Percentiles rank a stretch among this genome's conserved stretches.
These are phyloP conservation scores for Andrena trimmerana DNA, from an alignment of 2,888 invertebrate genomes.

Conservation along the genomic window DNA sequence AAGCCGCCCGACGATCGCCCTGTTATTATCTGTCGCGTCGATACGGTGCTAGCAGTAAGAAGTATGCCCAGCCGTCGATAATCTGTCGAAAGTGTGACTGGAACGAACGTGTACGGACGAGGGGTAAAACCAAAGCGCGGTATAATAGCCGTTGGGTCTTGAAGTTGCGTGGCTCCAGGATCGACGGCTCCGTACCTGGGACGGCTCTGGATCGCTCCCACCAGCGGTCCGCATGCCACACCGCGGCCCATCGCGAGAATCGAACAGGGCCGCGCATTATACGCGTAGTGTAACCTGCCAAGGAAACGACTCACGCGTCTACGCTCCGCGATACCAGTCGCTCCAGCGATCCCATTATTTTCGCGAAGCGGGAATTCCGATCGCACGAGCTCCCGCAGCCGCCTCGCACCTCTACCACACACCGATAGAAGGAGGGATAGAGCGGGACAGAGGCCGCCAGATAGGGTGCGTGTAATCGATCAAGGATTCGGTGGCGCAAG, in stretches of 20 bases:
- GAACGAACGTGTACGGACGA: not conserved
- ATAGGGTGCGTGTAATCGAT: slow-evolving; percentile 10
- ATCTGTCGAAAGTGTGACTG: not conserved
- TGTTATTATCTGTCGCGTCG: slow-evolving; percentile 7
- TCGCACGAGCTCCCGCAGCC: not conserved
- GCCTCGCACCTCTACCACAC: not conserved
- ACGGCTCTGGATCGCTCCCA: slow-evolving; percentile 74
- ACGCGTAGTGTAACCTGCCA: slow-evolving; percentile 76
- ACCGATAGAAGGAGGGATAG: not conserved
- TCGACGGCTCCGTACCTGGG: slow-evolving; percentile 74
- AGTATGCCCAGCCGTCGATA: not conserved
- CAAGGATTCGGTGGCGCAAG: slow-evolving; percentile 8
- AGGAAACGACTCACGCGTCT: slow-evolving; percentile 65
- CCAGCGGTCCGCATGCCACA: slow-evolving; percentile 72
- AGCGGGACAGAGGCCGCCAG: not conserved
- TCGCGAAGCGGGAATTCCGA: not conserved
- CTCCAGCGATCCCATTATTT: not conserved
- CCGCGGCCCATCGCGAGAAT: slow-evolving; percentile 77
- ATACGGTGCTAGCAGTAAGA: slow-evolving; percentile 7
- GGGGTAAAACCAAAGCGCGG: not conserved
- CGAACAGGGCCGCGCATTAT: slow-evolving; percentile 79
- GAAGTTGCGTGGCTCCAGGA: slow-evolving; percentile 33
- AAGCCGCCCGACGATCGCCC: slow-evolving; percentile 13
- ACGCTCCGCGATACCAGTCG: slow-evolving; percentile 26
- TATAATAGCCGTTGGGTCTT: not conserved